Conservation (phyloP, 2,888 invertebrate genomes). For the Phragmatobia fuliginosa region DNA sequence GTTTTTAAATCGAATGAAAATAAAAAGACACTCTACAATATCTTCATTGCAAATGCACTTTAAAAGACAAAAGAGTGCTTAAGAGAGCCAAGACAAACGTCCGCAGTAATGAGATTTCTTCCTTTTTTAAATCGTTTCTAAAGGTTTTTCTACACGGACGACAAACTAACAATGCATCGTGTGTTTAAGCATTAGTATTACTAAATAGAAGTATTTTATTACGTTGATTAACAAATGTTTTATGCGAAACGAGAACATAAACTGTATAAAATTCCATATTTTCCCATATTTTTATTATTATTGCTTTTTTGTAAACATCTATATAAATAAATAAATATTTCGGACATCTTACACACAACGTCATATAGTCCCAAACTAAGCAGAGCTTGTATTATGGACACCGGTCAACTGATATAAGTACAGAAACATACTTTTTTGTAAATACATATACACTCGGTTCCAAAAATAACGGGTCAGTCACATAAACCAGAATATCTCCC, state of each 20-base stretch:
- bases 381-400: too few species aligned
- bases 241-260: background rate
- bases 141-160: background rate
- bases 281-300: too few species aligned
- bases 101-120: constrained; percentile 25
- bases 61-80: constrained; percentile 25
- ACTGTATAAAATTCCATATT: too few species aligned
- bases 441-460: too few species aligned
- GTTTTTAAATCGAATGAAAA: constrained; percentile 7
- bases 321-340: too few species aligned
- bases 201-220: background rate
- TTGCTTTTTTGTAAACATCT: too few species aligned
- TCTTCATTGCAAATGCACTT: constrained; percentile 24
- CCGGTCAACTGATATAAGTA: too few species aligned
- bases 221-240: background rate
- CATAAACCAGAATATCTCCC: too few species aligned
- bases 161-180: background rate
- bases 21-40: constrained; percentile 9
- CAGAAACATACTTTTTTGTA: too few species aligned
- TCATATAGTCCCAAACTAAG: too few species aligned
- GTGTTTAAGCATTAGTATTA: background rate
- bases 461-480: too few species aligned
- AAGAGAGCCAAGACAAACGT: constrained; percentile 22
- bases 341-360: too few species aligned
- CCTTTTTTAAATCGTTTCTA: constrained; percentile 14